Evolutionary conservation across 1,140 invertebrate species (phyloP).

Genomic region (Popillia japonica): DNA sequence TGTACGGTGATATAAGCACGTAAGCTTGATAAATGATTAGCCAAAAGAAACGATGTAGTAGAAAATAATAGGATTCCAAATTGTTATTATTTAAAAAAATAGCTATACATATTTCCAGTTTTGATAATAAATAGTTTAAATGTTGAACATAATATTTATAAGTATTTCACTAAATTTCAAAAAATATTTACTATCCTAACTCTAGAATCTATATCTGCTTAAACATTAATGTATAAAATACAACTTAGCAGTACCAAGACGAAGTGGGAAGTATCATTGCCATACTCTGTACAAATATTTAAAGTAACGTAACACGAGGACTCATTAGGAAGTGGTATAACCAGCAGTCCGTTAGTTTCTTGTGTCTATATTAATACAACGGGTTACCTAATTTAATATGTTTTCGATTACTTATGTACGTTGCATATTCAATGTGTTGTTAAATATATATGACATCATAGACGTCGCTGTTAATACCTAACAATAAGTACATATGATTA

Average conservation of each 20-base stretch:
- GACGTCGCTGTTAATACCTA: background rate
- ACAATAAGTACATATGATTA: background rate
- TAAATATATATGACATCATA: background rate
- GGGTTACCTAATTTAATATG: constrained; percentile 17
- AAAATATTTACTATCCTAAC: too few species aligned
- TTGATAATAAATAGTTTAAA: too few species aligned
- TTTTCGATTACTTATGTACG: constrained; percentile 2
- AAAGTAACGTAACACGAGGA: background rate
- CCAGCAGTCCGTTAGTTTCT: constrained; percentile 1
- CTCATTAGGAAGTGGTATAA: background rate
- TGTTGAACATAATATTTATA: too few species aligned
- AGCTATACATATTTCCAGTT: too few species aligned
- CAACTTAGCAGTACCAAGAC: background rate
- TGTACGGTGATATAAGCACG: too few species aligned
- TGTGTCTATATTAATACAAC: constrained; percentile 27
- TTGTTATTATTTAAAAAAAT: too few species aligned
- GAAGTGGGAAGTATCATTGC: background rate
- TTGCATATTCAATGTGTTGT: background rate
- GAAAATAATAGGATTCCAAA: too few species aligned
- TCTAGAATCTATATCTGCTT: background rate
- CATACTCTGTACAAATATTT: constrained; percentile 11
- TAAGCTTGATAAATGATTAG: too few species aligned
- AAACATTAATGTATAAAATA: background rate
- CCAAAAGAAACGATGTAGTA: too few species aligned
- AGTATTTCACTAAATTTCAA: too few species aligned